Evolutionary conservation across 2,888 invertebrate species (phyloP).

Genomic region (Xylota sylvarum): DNA sequence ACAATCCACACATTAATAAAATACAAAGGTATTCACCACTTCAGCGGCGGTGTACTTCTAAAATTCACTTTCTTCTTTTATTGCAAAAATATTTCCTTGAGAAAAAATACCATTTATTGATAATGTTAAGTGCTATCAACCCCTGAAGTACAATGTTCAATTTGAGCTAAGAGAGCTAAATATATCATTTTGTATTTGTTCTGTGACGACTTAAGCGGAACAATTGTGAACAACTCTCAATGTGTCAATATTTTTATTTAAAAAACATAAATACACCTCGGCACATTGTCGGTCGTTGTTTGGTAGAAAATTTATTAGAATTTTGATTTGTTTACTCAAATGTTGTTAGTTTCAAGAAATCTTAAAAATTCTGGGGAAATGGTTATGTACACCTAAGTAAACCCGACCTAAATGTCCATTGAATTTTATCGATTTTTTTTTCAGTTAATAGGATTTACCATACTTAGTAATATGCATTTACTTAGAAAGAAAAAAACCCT

Average conservation of each 20-base stretch:
- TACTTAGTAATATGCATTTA: slow-evolving; percentile 3
- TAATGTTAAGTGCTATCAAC: slow-evolving; percentile 39
- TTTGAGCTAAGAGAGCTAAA: slow-evolving; percentile 14
- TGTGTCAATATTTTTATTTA: slow-evolving; percentile 10
- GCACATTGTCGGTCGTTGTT: neutral
- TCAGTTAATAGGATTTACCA: slow-evolving; percentile 21
- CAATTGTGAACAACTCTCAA: slow-evolving; percentile 9
- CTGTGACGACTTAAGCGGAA: slow-evolving; percentile 11
- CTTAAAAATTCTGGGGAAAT: neutral
- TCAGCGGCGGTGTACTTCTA: slow-evolving; percentile 4
- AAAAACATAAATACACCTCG: slow-evolving; percentile 9
- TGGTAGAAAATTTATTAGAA: neutral
- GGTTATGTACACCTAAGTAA: neutral
- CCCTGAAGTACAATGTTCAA: slow-evolving; percentile 45
- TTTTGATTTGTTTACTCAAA: slow-evolving; percentile 26
- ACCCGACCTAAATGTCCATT: slow-evolving; percentile 34
- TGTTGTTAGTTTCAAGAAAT: neutral
- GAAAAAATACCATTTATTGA: slow-evolving; percentile 2
- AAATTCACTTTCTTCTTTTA: slow-evolving; percentile 45
- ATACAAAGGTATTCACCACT: neutral
- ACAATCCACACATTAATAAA: slow-evolving; percentile 22
- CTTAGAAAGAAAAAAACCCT: neutral
- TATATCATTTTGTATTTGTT: neutral
- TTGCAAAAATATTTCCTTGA: slow-evolving; percentile 14
- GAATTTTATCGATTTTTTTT: slow-evolving; percentile 26